phyloP scores from a whole-genome alignment of 2,113 vertebrate genomes.

The Ptychochromis oligacanthus region DNA sequence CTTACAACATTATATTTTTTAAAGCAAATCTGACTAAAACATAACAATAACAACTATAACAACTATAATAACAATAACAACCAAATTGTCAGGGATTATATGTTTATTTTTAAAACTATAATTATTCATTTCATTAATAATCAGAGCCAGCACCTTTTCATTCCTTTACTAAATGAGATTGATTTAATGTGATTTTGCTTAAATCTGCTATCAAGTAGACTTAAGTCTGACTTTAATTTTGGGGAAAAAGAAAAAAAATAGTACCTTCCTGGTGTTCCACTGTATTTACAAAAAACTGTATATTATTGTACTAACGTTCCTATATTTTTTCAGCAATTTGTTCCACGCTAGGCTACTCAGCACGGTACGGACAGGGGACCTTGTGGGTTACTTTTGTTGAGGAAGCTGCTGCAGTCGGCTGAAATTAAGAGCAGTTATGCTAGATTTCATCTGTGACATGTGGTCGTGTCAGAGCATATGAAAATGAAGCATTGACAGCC shows the following conservation, averaged over 20 bases:
- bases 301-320: neutral
- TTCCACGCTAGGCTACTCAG: neutral
- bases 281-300: neutral
- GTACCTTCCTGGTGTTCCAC: neutral
- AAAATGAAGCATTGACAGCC: neutral
- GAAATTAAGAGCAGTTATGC: neutral
- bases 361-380: neutral
- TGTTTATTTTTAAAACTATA: too few species aligned
- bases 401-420: neutral
- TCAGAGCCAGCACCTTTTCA: neutral
- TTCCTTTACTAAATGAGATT: neutral
- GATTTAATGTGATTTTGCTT: too few species aligned
- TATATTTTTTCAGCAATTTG: neutral
- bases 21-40: neutral
- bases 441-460: neutral
- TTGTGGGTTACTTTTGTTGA: neutral
- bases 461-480: neutral
- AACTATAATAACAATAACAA: too few species aligned
- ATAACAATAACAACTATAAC: too few species aligned
- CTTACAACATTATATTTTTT: accelerated
- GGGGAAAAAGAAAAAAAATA: too few species aligned
- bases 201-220: too few species aligned
- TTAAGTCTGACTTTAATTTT: too few species aligned
- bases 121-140: neutral
- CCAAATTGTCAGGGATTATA: neutral